A percentile compares a stretch with the other conserved stretches of the same genome.
phyloP scores from a whole-genome alignment of 2,113 vertebrate genomes.

The Tragelaphus strepsiceros region DNA sequence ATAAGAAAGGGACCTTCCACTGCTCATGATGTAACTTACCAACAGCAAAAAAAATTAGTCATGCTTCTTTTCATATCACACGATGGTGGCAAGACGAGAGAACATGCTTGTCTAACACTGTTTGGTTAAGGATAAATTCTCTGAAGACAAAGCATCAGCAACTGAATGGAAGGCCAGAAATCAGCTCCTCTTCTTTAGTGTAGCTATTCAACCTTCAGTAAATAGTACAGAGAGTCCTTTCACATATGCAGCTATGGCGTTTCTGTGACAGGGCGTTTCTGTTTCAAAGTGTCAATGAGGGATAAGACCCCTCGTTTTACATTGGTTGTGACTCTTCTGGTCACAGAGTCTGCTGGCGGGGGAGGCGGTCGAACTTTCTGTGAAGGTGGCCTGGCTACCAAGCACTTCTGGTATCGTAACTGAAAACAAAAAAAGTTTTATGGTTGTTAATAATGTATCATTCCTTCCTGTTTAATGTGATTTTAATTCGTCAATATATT shows the following conservation, averaged over 20 bases:
- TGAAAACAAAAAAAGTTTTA: conserved; percentile 71
- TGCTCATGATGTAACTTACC: conserved; percentile 78
- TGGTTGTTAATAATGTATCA: not conserved
- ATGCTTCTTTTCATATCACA: conserved; percentile 87
- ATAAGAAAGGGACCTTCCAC: conserved; percentile 78
- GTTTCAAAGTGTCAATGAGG: conserved; percentile 99
- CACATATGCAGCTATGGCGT: conserved; percentile 80
- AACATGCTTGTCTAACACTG: conserved; percentile 87
- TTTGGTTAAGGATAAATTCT: conserved; percentile 72
- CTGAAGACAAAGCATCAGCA: conserved; percentile 81
- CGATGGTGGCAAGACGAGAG: conserved; percentile 80
- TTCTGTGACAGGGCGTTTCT: conserved; percentile 93
- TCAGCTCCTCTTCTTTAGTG: conserved; percentile 53
- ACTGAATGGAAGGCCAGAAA: conserved; percentile 75
- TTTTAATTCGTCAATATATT: not conserved
- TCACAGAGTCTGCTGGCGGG: conserved; percentile 90
- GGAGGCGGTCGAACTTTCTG: conserved; percentile 88
- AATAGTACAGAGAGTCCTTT: not conserved
- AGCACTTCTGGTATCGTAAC: conserved; percentile 98
- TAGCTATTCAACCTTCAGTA: conserved; percentile 55
- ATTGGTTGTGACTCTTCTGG: conserved; percentile 93
- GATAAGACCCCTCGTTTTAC: conserved; percentile 95
- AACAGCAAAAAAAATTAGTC: conserved; percentile 81
- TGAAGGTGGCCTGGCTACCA: conserved; percentile 92
- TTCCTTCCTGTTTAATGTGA: not conserved